Conservation (phyloP, 2,113 vertebrate species). For the Agelaius phoeniceus region DNA sequence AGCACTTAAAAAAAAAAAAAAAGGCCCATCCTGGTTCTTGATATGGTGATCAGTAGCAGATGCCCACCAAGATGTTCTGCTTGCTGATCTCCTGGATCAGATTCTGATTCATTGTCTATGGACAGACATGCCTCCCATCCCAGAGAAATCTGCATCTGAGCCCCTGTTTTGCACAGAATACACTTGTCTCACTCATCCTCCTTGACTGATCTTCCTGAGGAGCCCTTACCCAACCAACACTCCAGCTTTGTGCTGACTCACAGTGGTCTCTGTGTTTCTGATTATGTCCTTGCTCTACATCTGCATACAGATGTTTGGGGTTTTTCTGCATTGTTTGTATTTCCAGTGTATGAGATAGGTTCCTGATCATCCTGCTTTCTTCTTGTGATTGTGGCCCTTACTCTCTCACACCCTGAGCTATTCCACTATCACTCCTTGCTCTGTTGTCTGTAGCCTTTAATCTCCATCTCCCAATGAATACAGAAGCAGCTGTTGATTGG, state of each 20-base stretch:
- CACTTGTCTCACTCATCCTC: neutral
- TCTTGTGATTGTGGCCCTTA: neutral
- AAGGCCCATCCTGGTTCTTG: neutral
- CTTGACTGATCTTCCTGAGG: neutral
- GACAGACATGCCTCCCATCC: neutral
- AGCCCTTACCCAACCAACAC: neutral
- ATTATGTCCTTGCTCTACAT: neutral
- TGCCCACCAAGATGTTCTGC: neutral
- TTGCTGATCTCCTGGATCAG: neutral
- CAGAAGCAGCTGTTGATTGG: neutral
- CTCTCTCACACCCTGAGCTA: fast-evolving
- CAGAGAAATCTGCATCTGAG: neutral
- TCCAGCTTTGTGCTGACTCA: neutral
- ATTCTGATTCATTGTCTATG: neutral
- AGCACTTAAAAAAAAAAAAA: neutral
- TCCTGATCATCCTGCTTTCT: neutral
- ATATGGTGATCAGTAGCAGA: neutral
- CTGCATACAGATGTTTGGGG: neutral
- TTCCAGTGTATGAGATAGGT: neutral
- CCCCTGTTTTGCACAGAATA: neutral
- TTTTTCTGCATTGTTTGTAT: neutral
- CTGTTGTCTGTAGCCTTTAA: neutral
- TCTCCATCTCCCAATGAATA: neutral
- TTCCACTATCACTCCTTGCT: neutral
- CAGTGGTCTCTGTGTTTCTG: neutral